Evolutionary conservation across 2,888 invertebrate species (phyloP).

Genomic region (Elegia similella): DNA sequence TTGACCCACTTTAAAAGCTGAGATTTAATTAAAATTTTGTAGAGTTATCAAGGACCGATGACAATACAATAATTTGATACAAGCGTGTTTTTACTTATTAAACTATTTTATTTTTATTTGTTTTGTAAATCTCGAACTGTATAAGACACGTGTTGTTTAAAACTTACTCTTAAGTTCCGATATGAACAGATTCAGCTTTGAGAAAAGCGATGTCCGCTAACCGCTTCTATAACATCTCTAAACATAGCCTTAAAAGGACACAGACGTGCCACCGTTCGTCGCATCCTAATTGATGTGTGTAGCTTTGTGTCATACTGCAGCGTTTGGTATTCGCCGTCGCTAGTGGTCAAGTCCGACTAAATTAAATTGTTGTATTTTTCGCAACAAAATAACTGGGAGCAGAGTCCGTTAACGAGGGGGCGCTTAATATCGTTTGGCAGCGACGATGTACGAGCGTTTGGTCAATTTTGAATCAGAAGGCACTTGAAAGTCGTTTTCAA

Average conservation of each 20-base stretch:
- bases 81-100: no score
- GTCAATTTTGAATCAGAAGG: constrained; percentile 38
- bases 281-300: constrained; percentile 73
- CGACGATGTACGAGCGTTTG: constrained; percentile 36
- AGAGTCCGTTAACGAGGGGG: constrained; percentile 56
- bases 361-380: constrained; percentile 79
- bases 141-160: no score
- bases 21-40: no score
- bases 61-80: no score
- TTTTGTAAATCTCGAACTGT: no score
- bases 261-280: constrained; percentile 40
- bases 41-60: no score
- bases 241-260: constrained; percentile 46
- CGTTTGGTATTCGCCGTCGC: constrained; percentile 60
- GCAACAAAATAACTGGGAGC: constrained; percentile 63
- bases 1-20: no score
- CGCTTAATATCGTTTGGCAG: constrained; percentile 58
- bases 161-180: no score
- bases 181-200: no score
- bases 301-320: constrained; percentile 63
- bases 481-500: constrained; percentile 18
- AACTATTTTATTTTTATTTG: no score
- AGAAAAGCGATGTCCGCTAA: no score
- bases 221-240: neutral
- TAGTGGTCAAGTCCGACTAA: constrained; percentile 71